phyloP scores from a whole-genome alignment of 2,113 vertebrate genomes.

The Neolamprologus kungweensis region DNA sequence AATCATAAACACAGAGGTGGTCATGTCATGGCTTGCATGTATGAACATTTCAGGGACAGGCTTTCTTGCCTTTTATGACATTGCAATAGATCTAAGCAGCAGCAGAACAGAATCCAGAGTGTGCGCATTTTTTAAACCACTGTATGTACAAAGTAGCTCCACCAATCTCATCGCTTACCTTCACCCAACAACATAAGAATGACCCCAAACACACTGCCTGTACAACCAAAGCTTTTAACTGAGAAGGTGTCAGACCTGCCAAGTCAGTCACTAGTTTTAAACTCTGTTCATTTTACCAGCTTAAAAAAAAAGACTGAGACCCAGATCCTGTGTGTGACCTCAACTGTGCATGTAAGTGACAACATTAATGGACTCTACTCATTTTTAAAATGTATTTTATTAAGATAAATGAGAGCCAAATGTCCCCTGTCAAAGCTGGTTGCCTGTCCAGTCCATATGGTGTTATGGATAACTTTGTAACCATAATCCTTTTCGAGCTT shows the following conservation, averaged over 20 bases:
- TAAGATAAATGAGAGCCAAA: neutral
- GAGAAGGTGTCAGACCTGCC: neutral
- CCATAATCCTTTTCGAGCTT: neutral
- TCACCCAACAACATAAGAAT: neutral
- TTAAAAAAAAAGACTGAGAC: neutral
- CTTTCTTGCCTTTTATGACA: neutral
- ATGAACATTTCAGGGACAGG: neutral
- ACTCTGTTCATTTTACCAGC: neutral
- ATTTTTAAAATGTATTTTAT: neutral
- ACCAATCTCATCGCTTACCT: neutral
- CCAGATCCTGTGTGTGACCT: neutral
- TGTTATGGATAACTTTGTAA: neutral
- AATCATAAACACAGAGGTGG: neutral
- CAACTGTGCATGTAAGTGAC: neutral
- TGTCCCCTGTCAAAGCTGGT: neutral
- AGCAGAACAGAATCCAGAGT: neutral
- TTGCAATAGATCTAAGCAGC: neutral
- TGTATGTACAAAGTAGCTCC: neutral
- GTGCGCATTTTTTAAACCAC: neutral
- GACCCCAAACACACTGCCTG: neutral
- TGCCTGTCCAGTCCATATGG: accelerated
- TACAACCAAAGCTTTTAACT: neutral
- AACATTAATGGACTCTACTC: neutral
- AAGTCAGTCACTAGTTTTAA: neutral
- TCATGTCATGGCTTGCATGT: neutral